A percentile compares a stretch with the other conserved stretches of the same genome.
These are phyloP conservation scores for Cetoscarus ocellatus DNA, from an alignment of 2,797 vertebrate genomes.

Conservation along the genomic window DNA sequence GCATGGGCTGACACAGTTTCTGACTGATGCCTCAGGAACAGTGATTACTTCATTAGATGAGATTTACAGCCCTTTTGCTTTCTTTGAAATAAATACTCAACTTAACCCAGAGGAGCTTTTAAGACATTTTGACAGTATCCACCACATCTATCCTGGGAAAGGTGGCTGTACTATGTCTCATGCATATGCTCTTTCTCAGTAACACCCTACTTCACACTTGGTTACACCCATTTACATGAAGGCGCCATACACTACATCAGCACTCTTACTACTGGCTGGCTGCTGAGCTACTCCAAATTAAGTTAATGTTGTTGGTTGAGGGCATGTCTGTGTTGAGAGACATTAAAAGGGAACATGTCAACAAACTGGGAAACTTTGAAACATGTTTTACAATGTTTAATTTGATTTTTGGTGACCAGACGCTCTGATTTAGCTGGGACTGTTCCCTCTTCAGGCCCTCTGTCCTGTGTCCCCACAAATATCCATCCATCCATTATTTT, in stretches of 20 bases:
- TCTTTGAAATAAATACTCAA: slow-evolving; percentile 36
- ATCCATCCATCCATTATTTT: no score
- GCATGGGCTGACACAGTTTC: slow-evolving; percentile 16
- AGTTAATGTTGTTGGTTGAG: neutral
- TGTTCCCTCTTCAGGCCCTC: no score
- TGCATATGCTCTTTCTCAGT: slow-evolving; percentile 34
- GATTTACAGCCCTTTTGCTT: slow-evolving; percentile 39
- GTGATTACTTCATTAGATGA: slow-evolving; percentile 27
- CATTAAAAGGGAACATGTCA: neutral
- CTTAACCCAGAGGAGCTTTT: slow-evolving; percentile 18
- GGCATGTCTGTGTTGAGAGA: neutral
- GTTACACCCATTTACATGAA: slow-evolving; percentile 55
- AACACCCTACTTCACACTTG: slow-evolving; percentile 38
- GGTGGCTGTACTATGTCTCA: slow-evolving; percentile 23
- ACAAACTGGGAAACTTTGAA: neutral
- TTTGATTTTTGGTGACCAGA: no score
- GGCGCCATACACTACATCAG: slow-evolving; percentile 23
- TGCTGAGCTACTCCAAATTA: slow-evolving; percentile 1
- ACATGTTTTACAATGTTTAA: neutral
- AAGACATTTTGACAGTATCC: slow-evolving; percentile 16
- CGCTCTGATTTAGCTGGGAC: no score
- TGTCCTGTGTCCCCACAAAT: no score
- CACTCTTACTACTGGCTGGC: neutral
- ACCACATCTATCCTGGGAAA: slow-evolving; percentile 26
- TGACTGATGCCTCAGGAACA: slow-evolving; percentile 25